A percentile compares a stretch with the other conserved stretches of the same genome.
Evolutionary conservation across 2,797 vertebrate genomes (phyloP).

Genomic region (Tarsius wallacei): DNA sequence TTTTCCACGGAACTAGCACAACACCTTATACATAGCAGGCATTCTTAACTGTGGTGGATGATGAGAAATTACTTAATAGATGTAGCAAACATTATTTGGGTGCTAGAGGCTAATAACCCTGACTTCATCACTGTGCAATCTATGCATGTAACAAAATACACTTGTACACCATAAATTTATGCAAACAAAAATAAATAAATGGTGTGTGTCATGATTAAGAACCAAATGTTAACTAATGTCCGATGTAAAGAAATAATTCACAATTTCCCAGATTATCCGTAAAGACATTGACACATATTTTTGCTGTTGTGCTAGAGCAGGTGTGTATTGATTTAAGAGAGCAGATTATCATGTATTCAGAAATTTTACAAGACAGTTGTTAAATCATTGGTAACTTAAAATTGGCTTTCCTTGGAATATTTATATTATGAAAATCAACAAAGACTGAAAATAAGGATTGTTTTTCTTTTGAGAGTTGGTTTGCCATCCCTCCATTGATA

Average conservation of each 20-base stretch:
- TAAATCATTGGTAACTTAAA: not conserved
- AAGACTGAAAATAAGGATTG: not conserved
- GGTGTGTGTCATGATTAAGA: not conserved
- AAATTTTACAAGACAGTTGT: not conserved
- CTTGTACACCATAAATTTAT: not conserved
- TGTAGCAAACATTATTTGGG: not conserved
- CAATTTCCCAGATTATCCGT: not conserved
- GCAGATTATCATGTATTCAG: not conserved
- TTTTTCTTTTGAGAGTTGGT: not conserved
- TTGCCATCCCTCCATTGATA: not conserved
- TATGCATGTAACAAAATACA: not conserved
- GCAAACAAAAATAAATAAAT: slow-evolving; percentile 12
- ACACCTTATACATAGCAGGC: not conserved
- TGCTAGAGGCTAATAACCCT: not conserved
- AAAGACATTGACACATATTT: not conserved
- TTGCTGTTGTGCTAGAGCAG: not conserved
- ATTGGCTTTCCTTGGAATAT: slow-evolving; percentile 1
- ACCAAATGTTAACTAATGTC: not conserved
- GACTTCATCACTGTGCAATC: not conserved
- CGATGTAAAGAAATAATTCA: not conserved
- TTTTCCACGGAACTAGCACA: not conserved
- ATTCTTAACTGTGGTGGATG: not conserved
- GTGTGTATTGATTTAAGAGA: not conserved
- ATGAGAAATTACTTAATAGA: not conserved
- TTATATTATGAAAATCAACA: not conserved